Conservation (phyloP, 1,140 invertebrate species). For the Brachionus rotundiformis region DNA sequence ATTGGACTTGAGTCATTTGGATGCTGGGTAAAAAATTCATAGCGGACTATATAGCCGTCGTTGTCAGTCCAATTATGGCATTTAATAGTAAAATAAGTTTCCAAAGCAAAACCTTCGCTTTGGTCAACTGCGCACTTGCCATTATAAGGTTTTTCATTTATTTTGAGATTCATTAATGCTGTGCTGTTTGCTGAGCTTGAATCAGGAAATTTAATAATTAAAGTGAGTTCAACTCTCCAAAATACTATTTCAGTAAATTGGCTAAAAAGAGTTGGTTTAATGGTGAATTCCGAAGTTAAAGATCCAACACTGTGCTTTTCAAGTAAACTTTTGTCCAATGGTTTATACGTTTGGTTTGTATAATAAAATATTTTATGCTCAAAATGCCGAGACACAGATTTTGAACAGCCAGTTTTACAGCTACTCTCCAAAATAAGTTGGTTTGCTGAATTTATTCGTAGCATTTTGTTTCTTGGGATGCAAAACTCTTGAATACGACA, state of each 20-base stretch:
- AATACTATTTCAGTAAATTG: neutral
- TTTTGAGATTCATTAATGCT: neutral
- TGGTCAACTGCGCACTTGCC: neutral
- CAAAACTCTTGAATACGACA: constrained; percentile 17
- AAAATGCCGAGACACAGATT: neutral
- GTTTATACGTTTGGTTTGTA: neutral
- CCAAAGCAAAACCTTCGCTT: neutral
- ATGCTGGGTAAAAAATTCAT: neutral
- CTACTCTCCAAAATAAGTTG: neutral
- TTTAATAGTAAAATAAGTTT: neutral
- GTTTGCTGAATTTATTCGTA: constrained; percentile 2
- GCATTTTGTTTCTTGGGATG: neutral
- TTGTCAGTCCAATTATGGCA: neutral
- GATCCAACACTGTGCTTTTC: neutral
- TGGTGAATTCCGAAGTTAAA: neutral
- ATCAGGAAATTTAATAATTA: neutral
- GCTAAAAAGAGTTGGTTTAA: neutral
- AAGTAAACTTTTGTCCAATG: neutral
- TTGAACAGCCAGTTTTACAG: neutral
- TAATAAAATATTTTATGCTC: neutral
- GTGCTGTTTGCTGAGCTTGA: neutral
- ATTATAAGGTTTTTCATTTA: constrained; percentile 34
- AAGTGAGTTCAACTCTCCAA: neutral
- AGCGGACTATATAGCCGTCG: constrained; percentile 37
- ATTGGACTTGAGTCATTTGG: constrained; percentile 16